phyloP scores from a whole-genome alignment of 35 echinoderm and acorn worm species.

The Amphiura filiformis region DNA sequence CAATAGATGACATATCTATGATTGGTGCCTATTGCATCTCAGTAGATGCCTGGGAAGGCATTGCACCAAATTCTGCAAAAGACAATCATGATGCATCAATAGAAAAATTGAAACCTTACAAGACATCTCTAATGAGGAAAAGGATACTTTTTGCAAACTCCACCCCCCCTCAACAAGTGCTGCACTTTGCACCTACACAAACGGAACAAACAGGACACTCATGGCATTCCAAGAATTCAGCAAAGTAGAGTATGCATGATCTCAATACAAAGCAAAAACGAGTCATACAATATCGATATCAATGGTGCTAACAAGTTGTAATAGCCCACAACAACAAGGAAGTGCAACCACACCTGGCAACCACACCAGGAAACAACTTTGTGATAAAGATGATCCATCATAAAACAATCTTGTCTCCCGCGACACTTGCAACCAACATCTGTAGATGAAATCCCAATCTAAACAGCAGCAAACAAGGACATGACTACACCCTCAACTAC shows the following conservation, averaged over 20 bases:
- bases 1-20: slow-evolving; percentile 87
- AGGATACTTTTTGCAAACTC: no score
- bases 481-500: no score
- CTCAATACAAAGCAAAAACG: slow-evolving; percentile 12
- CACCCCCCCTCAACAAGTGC: no score
- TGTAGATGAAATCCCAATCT: slow-evolving; percentile 26
- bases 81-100: no score
- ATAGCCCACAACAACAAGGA: not conserved
- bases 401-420: not conserved
- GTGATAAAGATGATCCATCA: slow-evolving; percentile 35
- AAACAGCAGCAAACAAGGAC: slow-evolving; percentile 42
- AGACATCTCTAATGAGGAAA: no score
- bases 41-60: slow-evolving; percentile 43
- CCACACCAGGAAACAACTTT: slow-evolving; percentile 27
- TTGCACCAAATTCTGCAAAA: slow-evolving; percentile 17
- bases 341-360: slow-evolving; percentile 15
- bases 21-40: slow-evolving; percentile 23
- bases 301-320: not conserved
- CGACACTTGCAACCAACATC: not conserved
- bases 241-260: not conserved
- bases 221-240: not conserved
- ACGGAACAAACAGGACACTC: no score
- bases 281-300: not conserved
- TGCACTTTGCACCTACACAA: no score
- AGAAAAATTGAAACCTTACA: no score